Evolutionary conservation across 2,113 vertebrate species (phyloP), one percentile per base, ranked within the genome.

Genomic region (Carettochelys insculpta): DNA sequence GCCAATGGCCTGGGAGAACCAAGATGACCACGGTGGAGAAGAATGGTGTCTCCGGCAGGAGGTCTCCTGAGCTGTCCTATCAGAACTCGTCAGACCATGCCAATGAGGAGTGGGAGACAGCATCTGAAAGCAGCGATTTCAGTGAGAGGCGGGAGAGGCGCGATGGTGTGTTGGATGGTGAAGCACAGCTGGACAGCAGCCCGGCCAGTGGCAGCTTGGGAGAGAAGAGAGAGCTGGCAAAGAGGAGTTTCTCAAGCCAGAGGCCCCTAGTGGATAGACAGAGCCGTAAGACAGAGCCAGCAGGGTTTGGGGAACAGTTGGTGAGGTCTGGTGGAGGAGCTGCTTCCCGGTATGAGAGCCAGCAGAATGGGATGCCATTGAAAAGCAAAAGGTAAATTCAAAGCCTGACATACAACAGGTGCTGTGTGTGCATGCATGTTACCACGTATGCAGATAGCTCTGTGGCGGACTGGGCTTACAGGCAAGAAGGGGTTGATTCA

Each of bases 221-320:
- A 3, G 99, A 99, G 96, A 99, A 99, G 98, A 98, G 99, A 94
- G 99, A 99, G 71, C 96, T 99, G 56, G 98, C 99, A 8, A 99
- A 99, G 95, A 97, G 99, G 89, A 99, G 99, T 95, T 99, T 99
- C 97, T 99, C 99, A 4, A 99, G 99, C 94, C 99, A 99, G 90
- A 98, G 99, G 56, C 99, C 99, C 0, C 91, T 99, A 34, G 98
- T 98, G 3, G 99, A 99, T 81, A 96, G 99, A 52, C 99, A 99
- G 96, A 99, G 98, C 97, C 98, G 99, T 78, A 99, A 99, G 97
- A 97, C 98, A 1, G 99, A 99, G 73, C 97, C 98, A 0, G 96
- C 98, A 20, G 97, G 98, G 87, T 98, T 98, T 85, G 98, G 96
- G 2, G 98, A 98, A 92, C 99, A 98, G 93, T 95, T 98, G 0